Conservation (phyloP, 2,888 invertebrate species). For the Rotaria sp. region DNA sequence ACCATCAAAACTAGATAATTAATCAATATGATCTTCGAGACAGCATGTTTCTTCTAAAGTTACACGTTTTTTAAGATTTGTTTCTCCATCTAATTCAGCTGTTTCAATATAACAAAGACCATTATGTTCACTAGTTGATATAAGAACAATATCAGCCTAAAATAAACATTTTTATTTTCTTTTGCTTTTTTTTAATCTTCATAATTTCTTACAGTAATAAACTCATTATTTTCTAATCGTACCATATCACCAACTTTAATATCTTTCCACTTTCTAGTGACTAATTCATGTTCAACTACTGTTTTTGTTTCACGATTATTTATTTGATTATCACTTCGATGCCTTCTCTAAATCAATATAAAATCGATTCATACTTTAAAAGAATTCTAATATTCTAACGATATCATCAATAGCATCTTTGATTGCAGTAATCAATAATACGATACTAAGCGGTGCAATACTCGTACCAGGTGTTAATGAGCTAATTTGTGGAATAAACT, state of each 20-base stretch:
- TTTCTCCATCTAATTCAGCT: constrained; percentile 96
- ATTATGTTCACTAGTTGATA: constrained; percentile 94
- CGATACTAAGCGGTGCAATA: constrained; percentile 85
- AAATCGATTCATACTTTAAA: constrained; percentile 45
- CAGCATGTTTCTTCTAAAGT: constrained; percentile 86
- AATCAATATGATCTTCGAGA: constrained; percentile 74
- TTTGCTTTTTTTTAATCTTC: too few relatives aligned
- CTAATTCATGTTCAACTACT: constrained; percentile 74
- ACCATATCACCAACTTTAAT: constrained; percentile 97
- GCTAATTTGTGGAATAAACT: constrained; percentile 86
- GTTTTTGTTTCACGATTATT: constrained; percentile 80
- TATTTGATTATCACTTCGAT: constrained; percentile 70
- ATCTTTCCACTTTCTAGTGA: constrained; percentile 70
- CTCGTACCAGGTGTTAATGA: constrained; percentile 92
- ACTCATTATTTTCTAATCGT: constrained; percentile 55
- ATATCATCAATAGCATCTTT: constrained; percentile 98
- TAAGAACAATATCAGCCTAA: constrained; percentile 77
- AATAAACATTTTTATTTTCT: not conserved
- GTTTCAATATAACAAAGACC: constrained; percentile 99
- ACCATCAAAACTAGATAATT: constrained; percentile 19
- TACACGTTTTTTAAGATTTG: constrained; percentile 94
- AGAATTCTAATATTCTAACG: constrained; percentile 64
- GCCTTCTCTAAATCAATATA: constrained; percentile 74
- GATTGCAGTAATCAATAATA: constrained; percentile 83
- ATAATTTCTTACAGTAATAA: constrained; percentile 46